Evolutionary conservation across 2,797 vertebrate genomes (phyloP).

Genomic region (Rhabdophis nuchalis): DNA sequence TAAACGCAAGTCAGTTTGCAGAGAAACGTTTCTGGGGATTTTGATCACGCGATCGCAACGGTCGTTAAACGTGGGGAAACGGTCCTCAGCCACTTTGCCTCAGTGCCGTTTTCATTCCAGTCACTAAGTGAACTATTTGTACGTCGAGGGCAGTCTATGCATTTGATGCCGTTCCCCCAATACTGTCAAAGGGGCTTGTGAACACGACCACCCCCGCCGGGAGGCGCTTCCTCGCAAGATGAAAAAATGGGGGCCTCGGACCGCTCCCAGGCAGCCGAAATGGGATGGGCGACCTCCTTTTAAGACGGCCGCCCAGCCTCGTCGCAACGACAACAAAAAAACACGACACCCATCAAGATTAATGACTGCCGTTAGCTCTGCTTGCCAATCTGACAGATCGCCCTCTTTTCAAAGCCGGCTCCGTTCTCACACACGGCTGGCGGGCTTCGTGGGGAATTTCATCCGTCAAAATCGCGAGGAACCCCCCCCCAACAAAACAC

Average conservation of each 20-base stretch:
- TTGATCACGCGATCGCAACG: too few species aligned
- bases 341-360: slow-evolving; percentile 43
- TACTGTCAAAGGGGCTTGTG: too few species aligned
- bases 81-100: too few species aligned
- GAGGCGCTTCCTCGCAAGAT: too few species aligned
- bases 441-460: slow-evolving; percentile 6
- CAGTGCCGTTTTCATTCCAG: too few species aligned
- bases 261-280: background rate
- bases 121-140: too few species aligned
- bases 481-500: background rate
- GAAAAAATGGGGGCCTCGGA: background rate
- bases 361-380: slow-evolving; percentile 30
- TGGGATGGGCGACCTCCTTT: slow-evolving; percentile 13
- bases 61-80: too few species aligned
- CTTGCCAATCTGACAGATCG: slow-evolving; percentile 34
- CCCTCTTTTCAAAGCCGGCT: slow-evolving; percentile 27
- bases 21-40: too few species aligned
- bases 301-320: slow-evolving; percentile 20
- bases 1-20: too few species aligned
- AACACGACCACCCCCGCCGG: too few species aligned
- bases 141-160: too few species aligned
- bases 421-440: background rate
- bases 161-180: too few species aligned
- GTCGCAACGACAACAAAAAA: slow-evolving; percentile 27
- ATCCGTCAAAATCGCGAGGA: slow-evolving; percentile 3